phyloP scores from a whole-genome alignment of 1,140 invertebrate genomes.

The Brachionus paranguensis region DNA sequence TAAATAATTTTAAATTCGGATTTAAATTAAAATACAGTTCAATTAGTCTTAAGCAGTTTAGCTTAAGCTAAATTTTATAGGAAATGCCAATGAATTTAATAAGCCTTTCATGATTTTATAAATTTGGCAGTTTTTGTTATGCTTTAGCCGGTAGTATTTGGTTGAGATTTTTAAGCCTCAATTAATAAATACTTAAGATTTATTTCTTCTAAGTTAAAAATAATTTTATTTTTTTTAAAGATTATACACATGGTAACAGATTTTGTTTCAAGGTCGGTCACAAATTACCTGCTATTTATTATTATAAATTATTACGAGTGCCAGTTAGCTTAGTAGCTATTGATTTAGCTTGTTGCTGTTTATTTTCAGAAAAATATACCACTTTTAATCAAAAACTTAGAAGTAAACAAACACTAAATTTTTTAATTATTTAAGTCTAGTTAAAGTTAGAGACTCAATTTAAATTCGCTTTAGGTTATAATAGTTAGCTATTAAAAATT shows the following conservation, averaged over 20 bases:
- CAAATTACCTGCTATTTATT: neutral
- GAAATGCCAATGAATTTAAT: neutral
- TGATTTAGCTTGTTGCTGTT: conserved; percentile 3
- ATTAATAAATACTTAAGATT: neutral
- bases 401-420: conserved; percentile 2
- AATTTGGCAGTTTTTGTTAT: neutral
- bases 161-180: neutral
- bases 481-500: neutral
- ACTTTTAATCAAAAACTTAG: neutral
- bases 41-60: neutral
- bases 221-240: neutral
- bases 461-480: neutral
- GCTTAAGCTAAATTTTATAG: neutral
- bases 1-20: neutral
- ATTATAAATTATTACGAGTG: conserved; percentile 12
- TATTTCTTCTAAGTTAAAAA: neutral
- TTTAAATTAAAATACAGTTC: neutral
- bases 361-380: neutral
- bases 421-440: neutral
- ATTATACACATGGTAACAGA: conserved; percentile 1
- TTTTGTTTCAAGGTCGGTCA: conserved; percentile 10
- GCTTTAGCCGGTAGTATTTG: neutral
- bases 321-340: neutral
- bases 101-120: neutral
- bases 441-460: neutral